phyloP scores from a whole-genome alignment of 2,888 invertebrate species.

The Drosophila meridiana region DNA sequence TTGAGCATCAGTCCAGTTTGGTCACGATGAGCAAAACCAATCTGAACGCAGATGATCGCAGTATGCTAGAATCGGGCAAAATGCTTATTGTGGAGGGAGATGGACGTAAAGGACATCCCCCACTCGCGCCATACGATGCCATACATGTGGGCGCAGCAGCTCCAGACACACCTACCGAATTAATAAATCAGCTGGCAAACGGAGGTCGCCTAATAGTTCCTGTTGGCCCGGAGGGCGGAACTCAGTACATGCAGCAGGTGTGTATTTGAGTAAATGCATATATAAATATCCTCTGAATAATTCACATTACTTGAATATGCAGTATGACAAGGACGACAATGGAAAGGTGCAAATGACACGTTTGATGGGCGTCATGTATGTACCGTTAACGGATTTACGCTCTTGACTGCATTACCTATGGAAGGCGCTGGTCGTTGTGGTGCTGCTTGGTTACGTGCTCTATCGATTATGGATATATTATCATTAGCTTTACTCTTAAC shows the following conservation, averaged over 20 bases:
- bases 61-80: conserved; percentile 88
- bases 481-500: conserved; percentile 25
- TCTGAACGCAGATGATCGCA: conserved; percentile 90
- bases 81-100: conserved; percentile 93
- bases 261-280: neutral
- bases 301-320: neutral
- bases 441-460: conserved; percentile 66
- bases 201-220: conserved; percentile 96
- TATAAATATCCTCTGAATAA: neutral
- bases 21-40: conserved; percentile 91
- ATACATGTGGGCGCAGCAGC: conserved; percentile 98
- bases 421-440: conserved; percentile 56
- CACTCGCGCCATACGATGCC: conserved; percentile 93
- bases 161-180: conserved; percentile 90
- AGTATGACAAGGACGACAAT: conserved; percentile 94
- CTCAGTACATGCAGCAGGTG: conserved; percentile 93
- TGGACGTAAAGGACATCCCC: conserved; percentile 92
- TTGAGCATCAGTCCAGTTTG: conserved; percentile 95
- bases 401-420: conserved; percentile 80
- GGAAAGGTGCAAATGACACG: conserved; percentile 91
- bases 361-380: conserved; percentile 98
- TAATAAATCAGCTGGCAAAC: conserved; percentile 86
- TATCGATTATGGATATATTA: conserved; percentile 64
- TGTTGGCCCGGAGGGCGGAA: conserved; percentile 93
- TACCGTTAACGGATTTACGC: conserved; percentile 95